Evolutionary conservation across 2,797 vertebrate genomes (phyloP).

Genomic region (Trichosurus vulpecula): DNA sequence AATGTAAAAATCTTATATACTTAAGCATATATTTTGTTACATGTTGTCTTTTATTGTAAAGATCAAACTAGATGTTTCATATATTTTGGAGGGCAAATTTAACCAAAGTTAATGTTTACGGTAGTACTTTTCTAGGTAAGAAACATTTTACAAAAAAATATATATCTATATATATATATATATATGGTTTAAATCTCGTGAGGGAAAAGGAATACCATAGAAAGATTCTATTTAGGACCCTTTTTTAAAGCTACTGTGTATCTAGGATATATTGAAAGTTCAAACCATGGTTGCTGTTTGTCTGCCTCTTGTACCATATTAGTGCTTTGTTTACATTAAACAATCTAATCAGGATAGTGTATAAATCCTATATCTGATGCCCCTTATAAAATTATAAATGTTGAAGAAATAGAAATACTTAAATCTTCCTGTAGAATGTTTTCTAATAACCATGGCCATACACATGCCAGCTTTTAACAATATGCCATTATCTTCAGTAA

Average conservation of each 20-base stretch:
- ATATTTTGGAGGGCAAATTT: conserved; percentile 23
- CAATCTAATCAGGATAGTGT: conserved; percentile 47
- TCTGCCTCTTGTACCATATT: neutral
- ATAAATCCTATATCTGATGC: neutral
- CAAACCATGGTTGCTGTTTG: neutral
- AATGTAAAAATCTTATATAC: conserved; percentile 63
- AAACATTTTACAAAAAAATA: conserved; percentile 10
- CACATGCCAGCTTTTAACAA: conserved; percentile 64
- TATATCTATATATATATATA: neutral
- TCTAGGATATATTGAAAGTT: neutral
- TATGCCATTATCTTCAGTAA: conserved; percentile 8
- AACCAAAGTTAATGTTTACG: neutral
- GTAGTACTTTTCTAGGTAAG: conserved; percentile 33
- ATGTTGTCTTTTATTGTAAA: conserved; percentile 61
- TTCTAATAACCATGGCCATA: conserved; percentile 63
- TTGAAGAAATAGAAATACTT: conserved; percentile 61
- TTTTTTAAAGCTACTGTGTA: conserved; percentile 4
- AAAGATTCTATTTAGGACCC: conserved; percentile 1
- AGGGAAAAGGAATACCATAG: neutral
- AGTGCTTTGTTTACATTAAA: conserved; percentile 19
- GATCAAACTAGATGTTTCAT: conserved; percentile 51
- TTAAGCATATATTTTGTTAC: conserved; percentile 41
- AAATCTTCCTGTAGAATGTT: conserved; percentile 56
- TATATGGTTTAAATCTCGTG: neutral
- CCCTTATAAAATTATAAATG: conserved; percentile 40